These are phyloP conservation scores for Drosophila testacea DNA, from an alignment of 2,888 invertebrate genomes.

Conservation along the genomic window DNA sequence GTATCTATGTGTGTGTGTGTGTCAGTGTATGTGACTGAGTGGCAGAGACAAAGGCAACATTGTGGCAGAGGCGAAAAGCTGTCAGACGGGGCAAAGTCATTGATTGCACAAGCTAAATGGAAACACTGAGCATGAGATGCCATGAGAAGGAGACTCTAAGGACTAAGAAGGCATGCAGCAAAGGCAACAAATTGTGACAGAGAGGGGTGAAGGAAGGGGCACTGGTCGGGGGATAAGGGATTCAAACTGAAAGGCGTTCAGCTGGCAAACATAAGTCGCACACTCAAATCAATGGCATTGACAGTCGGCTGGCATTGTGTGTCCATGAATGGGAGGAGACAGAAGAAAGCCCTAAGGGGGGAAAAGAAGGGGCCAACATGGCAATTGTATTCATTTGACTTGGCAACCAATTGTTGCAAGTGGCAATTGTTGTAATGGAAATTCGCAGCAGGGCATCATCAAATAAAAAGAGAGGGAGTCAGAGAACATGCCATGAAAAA, in stretches of 20 bases:
- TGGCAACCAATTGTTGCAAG: slow-evolving; percentile 77
- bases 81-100: slow-evolving; percentile 56
- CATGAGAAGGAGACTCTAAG: slow-evolving; percentile 29
- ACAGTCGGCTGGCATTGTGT: slow-evolving; percentile 58
- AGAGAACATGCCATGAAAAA: slow-evolving; percentile 26
- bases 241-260: slow-evolving; percentile 67
- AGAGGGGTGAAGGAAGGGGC: not conserved
- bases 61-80: slow-evolving; percentile 40
- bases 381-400: slow-evolving; percentile 79
- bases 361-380: slow-evolving; percentile 30
- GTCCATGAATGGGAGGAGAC: slow-evolving; percentile 4
- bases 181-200: slow-evolving; percentile 16
- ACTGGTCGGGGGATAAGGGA: slow-evolving; percentile 10
- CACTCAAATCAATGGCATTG: slow-evolving; percentile 78
- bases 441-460: slow-evolving; percentile 68
- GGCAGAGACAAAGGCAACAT: slow-evolving; percentile 47
- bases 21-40: slow-evolving; percentile 18
- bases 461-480: slow-evolving; percentile 28
- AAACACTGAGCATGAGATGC: slow-evolving; percentile 15
- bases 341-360: slow-evolving; percentile 4
- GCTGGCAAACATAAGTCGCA: slow-evolving; percentile 79
- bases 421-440: slow-evolving; percentile 74
- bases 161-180: slow-evolving; percentile 39
- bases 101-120: slow-evolving; percentile 61
- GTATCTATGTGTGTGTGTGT: slow-evolving; percentile 11